phyloP scores from a whole-genome alignment of 2,888 invertebrate genomes.

The Operophtera brumata region DNA sequence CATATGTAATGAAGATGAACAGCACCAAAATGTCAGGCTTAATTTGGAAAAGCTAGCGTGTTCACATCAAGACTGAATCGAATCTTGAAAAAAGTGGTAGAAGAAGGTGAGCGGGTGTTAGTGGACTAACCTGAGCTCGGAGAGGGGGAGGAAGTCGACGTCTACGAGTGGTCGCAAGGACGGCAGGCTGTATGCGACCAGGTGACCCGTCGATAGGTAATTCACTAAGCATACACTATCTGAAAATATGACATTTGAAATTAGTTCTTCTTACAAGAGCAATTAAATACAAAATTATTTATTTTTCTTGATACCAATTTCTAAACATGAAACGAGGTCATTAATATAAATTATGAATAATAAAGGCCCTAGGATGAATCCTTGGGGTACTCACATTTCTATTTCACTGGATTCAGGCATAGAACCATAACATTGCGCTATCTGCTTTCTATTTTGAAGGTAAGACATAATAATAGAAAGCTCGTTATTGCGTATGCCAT shows the following conservation, averaged over 20 bases:
- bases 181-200: conserved; percentile 96
- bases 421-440: too few relatives aligned
- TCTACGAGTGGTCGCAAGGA: conserved; percentile 95
- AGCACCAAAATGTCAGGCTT: conserved; percentile 33
- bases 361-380: too few relatives aligned
- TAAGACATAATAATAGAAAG: too few relatives aligned
- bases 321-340: too few relatives aligned
- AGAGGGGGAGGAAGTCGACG: conserved; percentile 95
- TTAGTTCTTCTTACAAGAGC: neutral
- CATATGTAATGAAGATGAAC: conserved; percentile 16
- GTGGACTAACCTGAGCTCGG: conserved; percentile 91
- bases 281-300: too few relatives aligned
- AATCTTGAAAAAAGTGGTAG: conserved; percentile 17
- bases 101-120: neutral
- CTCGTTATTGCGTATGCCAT: too few relatives aligned
- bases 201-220: conserved; percentile 96
- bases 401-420: too few relatives aligned
- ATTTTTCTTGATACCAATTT: too few relatives aligned
- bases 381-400: too few relatives aligned
- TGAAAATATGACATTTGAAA: conserved; percentile 59
- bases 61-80: conserved; percentile 37
- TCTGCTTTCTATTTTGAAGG: too few relatives aligned
- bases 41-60: conserved; percentile 30
- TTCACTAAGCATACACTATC: conserved; percentile 97
- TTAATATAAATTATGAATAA: too few relatives aligned